Base-by-base conservation (phyloP, 2,888 invertebrate genomes). In the Lapara coniferarum region DNA sequence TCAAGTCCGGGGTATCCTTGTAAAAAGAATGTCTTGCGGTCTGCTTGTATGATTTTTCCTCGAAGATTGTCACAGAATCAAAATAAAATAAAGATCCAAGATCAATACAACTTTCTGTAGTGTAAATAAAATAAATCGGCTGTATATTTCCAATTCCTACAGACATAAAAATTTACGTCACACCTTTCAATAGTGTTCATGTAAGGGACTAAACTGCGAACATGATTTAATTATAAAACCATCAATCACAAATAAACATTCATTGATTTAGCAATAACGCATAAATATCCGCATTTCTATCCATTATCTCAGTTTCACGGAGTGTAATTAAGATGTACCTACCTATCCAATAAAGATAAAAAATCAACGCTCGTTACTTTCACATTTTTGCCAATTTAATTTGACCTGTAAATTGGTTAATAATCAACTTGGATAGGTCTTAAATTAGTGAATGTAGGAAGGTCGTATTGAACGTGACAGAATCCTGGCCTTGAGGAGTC, bases 301-400 rank as follows among this genome's bases (percentile, higher is more conserved):
- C 56, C 0, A 57, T 57, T 46, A 63, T 16, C 8, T 2, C 13
- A 63, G 19, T 49, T 16, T 49, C 46, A 63, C 63, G 49, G 63
- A 16, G 63, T 49, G 63, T 63, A 63, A 63, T 63, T 63, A 59
- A 59, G 63, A 63, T 63, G 63, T 2, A n/a, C n/a, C n/a, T n/a
- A n/a, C n/a, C n/a, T n/a, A 63, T 63, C 63, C 13, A 46, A 46
- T 19, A 49, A 63, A 19, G 4, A n/a, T 12, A 46, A 63, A 63
- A 46, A 63, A 49, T 16, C 63, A 63, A 63, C 46, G 63, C 19
- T 46, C 25, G 25, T 2, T 13, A 49, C 63, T 63, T 63, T 63
- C 46, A 19, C 49, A 6, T 57, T 5, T 63, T 59, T 49, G 49
- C 63, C 63, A 46, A 19, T 12, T 49, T 49, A 13, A 49, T 12